These are phyloP conservation scores for Petrolisthes cinctipes DNA, from an alignment of 2,888 invertebrate species.

Conservation along the genomic window DNA sequence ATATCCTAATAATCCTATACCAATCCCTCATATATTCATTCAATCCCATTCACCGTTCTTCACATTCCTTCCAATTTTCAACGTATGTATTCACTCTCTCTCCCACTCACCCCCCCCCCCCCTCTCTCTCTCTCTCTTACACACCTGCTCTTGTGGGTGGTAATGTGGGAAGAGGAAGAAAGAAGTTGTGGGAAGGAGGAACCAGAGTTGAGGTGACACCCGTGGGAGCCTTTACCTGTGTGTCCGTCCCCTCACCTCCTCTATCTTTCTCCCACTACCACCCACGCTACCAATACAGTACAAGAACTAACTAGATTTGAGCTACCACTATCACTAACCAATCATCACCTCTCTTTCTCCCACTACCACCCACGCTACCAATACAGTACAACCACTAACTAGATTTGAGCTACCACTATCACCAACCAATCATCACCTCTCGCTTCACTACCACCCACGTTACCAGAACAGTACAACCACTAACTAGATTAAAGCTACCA, in stretches of 20 bases:
- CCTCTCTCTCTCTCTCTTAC: constrained; percentile 5
- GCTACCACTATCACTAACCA: too few relatives aligned
- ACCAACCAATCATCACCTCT: too few relatives aligned
- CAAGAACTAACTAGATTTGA: too few relatives aligned
- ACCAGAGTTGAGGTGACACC: neutral
- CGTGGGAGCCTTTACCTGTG: too few relatives aligned
- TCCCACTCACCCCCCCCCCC: neutral
- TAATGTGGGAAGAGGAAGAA: neutral
- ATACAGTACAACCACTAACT: too few relatives aligned
- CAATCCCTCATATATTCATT: neutral
- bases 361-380: too few relatives aligned
- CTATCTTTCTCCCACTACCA: neutral
- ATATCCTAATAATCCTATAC: neutral
- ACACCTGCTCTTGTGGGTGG: neutral
- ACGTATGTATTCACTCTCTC: neutral
- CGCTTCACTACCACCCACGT: too few relatives aligned
- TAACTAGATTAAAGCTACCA: too few relatives aligned
- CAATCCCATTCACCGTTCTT: neutral
- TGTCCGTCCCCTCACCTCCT: neutral
- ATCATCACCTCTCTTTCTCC: too few relatives aligned
- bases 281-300: too few relatives aligned
- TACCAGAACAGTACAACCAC: too few relatives aligned
- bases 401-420: too few relatives aligned
- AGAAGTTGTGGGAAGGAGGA: neutral
- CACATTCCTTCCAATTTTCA: neutral